These are phyloP conservation scores for Dasysyrphus tricinctus DNA, from an alignment of 2,888 invertebrate genomes.

Conservation along the genomic window DNA sequence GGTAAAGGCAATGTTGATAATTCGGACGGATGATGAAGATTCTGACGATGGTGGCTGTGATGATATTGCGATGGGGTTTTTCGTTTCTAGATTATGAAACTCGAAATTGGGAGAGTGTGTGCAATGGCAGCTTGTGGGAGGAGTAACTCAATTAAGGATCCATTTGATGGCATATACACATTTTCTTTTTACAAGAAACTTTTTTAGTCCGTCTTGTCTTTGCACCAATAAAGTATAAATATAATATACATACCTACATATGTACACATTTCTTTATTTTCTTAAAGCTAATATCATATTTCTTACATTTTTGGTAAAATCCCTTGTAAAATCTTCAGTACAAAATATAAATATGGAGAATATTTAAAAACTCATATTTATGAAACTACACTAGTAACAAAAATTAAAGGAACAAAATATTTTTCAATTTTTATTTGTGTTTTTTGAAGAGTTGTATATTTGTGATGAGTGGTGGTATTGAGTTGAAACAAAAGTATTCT, in stretches of 20 bases:
- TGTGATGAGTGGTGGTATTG: too few relatives aligned
- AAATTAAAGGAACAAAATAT: too few relatives aligned
- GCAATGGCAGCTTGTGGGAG: slow-evolving; percentile 79
- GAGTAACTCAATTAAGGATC: slow-evolving; percentile 84
- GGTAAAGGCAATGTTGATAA: slow-evolving; percentile 73
- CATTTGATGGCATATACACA: slow-evolving; percentile 83
- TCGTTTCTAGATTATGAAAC: slow-evolving; percentile 58
- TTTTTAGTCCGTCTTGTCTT: slow-evolving; percentile 73
- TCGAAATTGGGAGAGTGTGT: slow-evolving; percentile 41
- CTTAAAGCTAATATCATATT: slow-evolving; percentile 50
- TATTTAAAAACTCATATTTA: too few relatives aligned
- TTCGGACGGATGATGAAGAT: slow-evolving; percentile 69
- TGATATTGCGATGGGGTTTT: slow-evolving; percentile 78
- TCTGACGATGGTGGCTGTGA: slow-evolving; percentile 58
- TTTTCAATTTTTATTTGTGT: too few relatives aligned
- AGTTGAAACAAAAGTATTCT: too few relatives aligned
- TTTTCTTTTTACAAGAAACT: slow-evolving; percentile 70
- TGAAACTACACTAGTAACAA: too few relatives aligned
- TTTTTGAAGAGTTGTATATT: too few relatives aligned
- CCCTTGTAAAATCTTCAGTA: slow-evolving; percentile 10
- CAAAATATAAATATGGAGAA: too few relatives aligned
- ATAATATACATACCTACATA: not conserved
- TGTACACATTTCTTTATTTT: slow-evolving; percentile 49
- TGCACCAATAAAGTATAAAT: slow-evolving; percentile 7
- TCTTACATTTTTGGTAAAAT: slow-evolving; percentile 13